phyloP scores from a whole-genome alignment of 2,888 invertebrate species.

The Eumerus sabulonum region DNA sequence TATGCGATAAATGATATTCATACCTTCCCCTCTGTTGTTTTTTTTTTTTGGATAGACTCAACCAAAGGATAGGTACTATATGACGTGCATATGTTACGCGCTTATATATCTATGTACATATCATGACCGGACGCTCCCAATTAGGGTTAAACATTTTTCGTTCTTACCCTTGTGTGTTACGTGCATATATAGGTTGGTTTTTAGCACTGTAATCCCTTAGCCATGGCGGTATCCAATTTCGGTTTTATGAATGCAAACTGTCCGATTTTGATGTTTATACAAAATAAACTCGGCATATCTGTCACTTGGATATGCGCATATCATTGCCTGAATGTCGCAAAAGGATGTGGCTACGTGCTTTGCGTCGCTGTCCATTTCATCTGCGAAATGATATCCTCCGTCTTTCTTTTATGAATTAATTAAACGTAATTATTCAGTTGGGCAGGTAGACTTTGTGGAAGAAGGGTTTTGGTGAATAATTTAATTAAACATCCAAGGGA shows the following conservation, averaged over 20 bases:
- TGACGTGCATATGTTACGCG: constrained; percentile 12
- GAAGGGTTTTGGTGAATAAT: constrained; percentile 39
- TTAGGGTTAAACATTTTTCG: constrained; percentile 67
- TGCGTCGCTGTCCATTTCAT: constrained; percentile 69
- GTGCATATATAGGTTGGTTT: background rate
- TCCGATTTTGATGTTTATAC: constrained; percentile 65
- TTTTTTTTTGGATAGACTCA: constrained; percentile 21
- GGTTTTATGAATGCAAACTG: constrained; percentile 61
- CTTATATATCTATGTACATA: constrained; percentile 18
- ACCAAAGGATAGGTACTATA: constrained; percentile 32
- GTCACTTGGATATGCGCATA: constrained; percentile 76
- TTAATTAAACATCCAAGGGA: constrained; percentile 8
- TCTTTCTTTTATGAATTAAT: constrained; percentile 57
- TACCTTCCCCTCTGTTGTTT: constrained; percentile 48
- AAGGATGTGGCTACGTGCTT: constrained; percentile 73
- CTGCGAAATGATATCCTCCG: too few relatives aligned
- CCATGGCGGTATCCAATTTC: constrained; percentile 61
- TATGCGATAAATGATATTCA: constrained; percentile 59
- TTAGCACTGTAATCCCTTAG: constrained; percentile 30
- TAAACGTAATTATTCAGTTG: constrained; percentile 61
- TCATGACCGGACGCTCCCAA: constrained; percentile 68
- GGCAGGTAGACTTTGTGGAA: constrained; percentile 11
- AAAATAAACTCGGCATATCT: constrained; percentile 74
- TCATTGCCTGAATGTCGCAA: constrained; percentile 62
- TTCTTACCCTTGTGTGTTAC: constrained; percentile 42